These are phyloP conservation scores for Diadumene lineata DNA, from an alignment of 92 coral and sea anemone species.

Conservation along the genomic window DNA sequence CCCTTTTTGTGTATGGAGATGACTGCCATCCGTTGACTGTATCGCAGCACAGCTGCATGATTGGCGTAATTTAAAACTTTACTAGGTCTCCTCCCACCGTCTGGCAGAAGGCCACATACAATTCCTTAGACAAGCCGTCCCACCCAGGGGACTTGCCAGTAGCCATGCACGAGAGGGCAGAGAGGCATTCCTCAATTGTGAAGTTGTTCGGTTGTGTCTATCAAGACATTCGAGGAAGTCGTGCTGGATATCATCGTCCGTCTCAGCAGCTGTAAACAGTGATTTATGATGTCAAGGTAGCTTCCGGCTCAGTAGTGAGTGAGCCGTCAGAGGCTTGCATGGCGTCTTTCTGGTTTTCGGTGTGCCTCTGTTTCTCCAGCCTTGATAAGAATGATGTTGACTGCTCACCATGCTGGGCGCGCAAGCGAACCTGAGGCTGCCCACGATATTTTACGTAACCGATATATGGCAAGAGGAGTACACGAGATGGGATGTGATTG, in stretches of 20 bases:
- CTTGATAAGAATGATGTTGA: conserved; percentile 17
- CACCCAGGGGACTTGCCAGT: conserved; percentile 42
- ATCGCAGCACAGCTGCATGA: neutral
- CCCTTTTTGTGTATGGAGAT: conserved; percentile 54
- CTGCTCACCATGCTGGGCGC: conserved; percentile 32
- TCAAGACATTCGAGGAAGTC: neutral
- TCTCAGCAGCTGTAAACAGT: neutral
- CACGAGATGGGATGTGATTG: neutral
- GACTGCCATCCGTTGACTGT: conserved; percentile 28
- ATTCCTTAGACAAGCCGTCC: conserved; percentile 65
- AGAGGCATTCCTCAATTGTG: conserved; percentile 19
- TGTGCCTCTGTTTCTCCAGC: neutral
- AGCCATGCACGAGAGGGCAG: conserved; percentile 37
- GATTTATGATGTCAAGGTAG: neutral
- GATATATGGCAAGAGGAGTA: neutral
- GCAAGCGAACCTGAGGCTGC: conserved; percentile 5
- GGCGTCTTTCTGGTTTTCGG: conserved; percentile 1
- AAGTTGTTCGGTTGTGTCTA: neutral
- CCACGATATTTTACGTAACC: neutral
- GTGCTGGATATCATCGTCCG: conserved; percentile 14
- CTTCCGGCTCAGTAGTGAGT: neutral
- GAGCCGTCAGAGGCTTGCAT: neutral
- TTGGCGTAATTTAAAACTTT: conserved; percentile 28
- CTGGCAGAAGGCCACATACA: conserved; percentile 52
- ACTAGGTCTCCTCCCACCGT: conserved; percentile 44